Base-by-base conservation (phyloP, 2,797 vertebrate genomes). In the Eupleurogrammus muticus region DNA sequence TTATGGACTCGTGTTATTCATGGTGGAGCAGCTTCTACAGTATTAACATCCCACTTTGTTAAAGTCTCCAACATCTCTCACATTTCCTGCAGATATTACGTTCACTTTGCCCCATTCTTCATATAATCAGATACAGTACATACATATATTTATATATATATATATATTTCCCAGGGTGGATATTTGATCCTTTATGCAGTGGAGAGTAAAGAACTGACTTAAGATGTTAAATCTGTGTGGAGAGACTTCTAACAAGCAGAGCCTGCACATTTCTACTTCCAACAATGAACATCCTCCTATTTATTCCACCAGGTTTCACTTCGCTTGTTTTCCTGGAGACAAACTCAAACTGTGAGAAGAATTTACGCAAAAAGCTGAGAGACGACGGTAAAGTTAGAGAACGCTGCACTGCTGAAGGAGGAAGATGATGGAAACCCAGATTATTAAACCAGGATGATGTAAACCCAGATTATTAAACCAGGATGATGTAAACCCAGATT, bases 221-320 rank as follows among this genome's bases (percentile, higher is more conserved):
- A 84, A 84, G 72, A 83, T 68, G 61, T 63, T 77, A 76, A 87
- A 77, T 86, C 80, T 82, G 81, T 75, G 80, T 73, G 82, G 50
- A 63, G 49, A 58, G 42, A n/a, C n/a, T 78, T 80, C 54, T 81
- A 78, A 76, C 77, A 80, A 80, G 75, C 58, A 66, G 73, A 83
- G 61, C 46, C 68, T 78, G 66, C 63, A 51, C 44, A 75, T 57
- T 51, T 65, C 9, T 44, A 62, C 68, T 77, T 56, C 47, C 28
- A 49, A 46, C 35, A 9, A 63, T n/a, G 52, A 51, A 73, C 40
- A 57, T 73, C 62, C 59, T 21, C 38, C 55, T 28, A 72, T 76
- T 81, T 77, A 77, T 82, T 79, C 79, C 52, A 51, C 6, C 13
- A 70, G 32, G 67, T 79, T 70, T 76, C 70, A 69, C 74, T 77